A percentile compares a stretch with the other conserved stretches of the same genome.
Evolutionary conservation across 1,140 invertebrate genomes (phyloP).

Genomic region (Megalopta genalis): DNA sequence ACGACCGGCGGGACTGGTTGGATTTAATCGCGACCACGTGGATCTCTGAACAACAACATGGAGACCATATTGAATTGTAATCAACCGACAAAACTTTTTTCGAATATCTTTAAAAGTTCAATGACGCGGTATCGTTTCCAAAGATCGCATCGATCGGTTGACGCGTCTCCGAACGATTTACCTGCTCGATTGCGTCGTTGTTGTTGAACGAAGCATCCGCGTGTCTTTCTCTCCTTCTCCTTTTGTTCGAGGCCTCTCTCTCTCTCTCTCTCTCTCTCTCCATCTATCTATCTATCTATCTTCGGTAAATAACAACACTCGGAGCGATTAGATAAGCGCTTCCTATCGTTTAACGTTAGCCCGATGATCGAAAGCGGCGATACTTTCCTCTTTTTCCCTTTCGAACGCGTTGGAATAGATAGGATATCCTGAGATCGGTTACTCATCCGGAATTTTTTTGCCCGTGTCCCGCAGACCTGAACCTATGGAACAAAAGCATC

Average conservation of each 20-base stretch:
- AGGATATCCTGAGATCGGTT: neutral
- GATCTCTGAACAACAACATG: constrained; percentile 59
- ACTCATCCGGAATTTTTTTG: constrained; percentile 5
- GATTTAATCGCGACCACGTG: constrained; percentile 48
- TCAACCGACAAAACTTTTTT: constrained; percentile 10
- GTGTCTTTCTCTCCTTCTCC: neutral
- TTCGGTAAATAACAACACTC: constrained; percentile 42
- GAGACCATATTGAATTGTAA: constrained; percentile 76
- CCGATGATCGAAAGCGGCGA: constrained; percentile 30
- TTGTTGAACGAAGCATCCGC: constrained; percentile 8
- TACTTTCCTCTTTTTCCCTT: neutral
- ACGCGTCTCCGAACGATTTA: neutral
- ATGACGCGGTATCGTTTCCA: no score
- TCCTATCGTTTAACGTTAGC: constrained; percentile 49
- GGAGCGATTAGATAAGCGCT: constrained; percentile 50
- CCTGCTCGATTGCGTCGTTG: constrained; percentile 20
- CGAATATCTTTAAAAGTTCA: neutral
- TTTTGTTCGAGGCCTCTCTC: constrained; percentile 19
- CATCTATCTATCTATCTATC: constrained; percentile 39
- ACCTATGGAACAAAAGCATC: constrained; percentile 86
- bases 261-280: constrained; percentile 1
- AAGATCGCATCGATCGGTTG: no score
- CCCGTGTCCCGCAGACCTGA: constrained; percentile 82
- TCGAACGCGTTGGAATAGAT: neutral
- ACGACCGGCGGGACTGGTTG: neutral